Evolutionary conservation across 2,113 vertebrate species (phyloP).

Genomic region (Mus pahari): DNA sequence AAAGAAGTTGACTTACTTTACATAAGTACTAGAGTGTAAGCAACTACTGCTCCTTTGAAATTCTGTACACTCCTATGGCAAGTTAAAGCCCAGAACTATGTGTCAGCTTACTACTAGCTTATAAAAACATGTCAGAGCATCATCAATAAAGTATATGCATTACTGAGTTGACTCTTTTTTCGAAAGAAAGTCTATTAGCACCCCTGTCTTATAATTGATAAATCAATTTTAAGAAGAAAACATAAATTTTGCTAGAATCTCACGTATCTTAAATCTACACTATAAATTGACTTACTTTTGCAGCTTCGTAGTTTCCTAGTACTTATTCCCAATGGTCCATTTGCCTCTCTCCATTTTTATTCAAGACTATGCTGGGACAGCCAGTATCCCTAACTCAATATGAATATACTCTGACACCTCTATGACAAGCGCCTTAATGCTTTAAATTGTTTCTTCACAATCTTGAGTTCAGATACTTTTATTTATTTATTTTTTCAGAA

Average conservation of each 20-base stretch:
- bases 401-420: background rate
- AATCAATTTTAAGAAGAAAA: constrained; percentile 53
- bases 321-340: background rate
- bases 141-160: constrained; percentile 8
- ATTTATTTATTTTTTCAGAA: background rate
- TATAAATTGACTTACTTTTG: constrained; percentile 3
- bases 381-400: background rate
- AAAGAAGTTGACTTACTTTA: constrained; percentile 28
- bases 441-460: constrained; percentile 9
- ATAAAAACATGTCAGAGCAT: constrained; percentile 44
- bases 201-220: background rate
- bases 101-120: background rate
- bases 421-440: background rate
- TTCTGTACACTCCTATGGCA: constrained; percentile 44
- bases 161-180: constrained; percentile 3
- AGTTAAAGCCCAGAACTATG: constrained; percentile 60
- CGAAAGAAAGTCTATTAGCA: background rate
- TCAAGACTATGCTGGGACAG: background rate
- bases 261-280: background rate
- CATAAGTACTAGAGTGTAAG: background rate
- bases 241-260: accelerated
- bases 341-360: constrained; percentile 16
- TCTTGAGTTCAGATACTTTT: constrained; percentile 2
- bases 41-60: constrained; percentile 51
- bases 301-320: background rate